phyloP scores from a whole-genome alignment of 2,797 vertebrate genomes.

The Threskiornis aethiopicus region DNA sequence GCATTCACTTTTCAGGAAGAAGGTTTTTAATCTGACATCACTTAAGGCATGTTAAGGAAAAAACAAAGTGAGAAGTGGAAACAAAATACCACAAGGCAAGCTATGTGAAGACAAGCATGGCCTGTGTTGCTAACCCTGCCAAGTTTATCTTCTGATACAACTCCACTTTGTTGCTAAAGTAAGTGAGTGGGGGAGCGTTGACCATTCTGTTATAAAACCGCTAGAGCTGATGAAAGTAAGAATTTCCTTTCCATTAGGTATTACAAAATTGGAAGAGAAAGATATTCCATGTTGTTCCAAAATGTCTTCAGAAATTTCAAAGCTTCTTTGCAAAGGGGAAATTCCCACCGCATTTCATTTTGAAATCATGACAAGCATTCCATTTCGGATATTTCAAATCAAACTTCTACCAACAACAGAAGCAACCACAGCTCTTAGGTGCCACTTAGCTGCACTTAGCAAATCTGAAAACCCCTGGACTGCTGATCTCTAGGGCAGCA shows the following conservation, averaged over 20 bases:
- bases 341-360: background rate
- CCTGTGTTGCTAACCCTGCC: background rate
- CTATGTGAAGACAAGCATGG: background rate
- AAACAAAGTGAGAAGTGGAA: background rate
- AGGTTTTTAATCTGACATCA: background rate
- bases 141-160: background rate
- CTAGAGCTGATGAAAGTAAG: background rate
- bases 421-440: background rate
- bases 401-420: background rate
- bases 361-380: background rate
- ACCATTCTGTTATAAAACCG: background rate
- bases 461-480: background rate
- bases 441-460: background rate
- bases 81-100: background rate
- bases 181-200: background rate
- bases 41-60: background rate
- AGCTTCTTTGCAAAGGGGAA: background rate
- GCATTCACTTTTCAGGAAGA: background rate
- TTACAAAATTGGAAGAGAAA: background rate
- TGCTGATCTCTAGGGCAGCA: background rate
- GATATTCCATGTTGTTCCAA: background rate
- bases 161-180: background rate
- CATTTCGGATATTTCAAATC: background rate
- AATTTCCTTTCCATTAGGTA: background rate
- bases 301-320: background rate